A percentile compares a stretch with the other conserved stretches of the same genome.
These are phyloP conservation scores for Paramormyrops hopkinsi DNA, from an alignment of 2,797 vertebrate species.

Conservation along the genomic window DNA sequence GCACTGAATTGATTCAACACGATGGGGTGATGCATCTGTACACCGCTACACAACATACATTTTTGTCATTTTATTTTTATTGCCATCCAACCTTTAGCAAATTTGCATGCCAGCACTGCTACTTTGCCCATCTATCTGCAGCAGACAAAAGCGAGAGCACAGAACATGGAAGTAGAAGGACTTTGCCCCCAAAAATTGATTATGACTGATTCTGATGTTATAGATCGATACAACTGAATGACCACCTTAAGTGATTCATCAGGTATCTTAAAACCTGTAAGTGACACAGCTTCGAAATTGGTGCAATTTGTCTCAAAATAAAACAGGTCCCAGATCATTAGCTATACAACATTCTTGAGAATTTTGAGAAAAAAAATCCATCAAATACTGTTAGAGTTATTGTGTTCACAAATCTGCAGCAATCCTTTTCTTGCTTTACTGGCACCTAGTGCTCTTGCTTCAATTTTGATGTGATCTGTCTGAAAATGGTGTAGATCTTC, in stretches of 20 bases:
- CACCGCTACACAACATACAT: neutral
- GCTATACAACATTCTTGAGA: neutral
- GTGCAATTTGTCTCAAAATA: neutral
- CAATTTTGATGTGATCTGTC: neutral
- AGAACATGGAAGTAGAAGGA: neutral
- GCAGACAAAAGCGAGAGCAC: neutral
- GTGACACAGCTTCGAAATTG: neutral
- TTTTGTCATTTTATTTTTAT: neutral
- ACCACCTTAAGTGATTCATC: neutral
- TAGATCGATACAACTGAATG: neutral
- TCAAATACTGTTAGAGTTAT: neutral
- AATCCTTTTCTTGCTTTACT: neutral
- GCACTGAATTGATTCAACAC: neutral
- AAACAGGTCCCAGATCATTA: neutral
- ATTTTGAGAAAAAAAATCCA: neutral
- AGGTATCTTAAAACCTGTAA: neutral
- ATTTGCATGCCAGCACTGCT: too few species aligned
- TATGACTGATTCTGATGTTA: neutral
- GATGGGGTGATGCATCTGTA: neutral
- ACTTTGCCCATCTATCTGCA: neutral
- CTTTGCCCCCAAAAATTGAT: too few species aligned
- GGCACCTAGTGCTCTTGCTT: neutral
- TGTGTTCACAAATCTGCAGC: neutral
- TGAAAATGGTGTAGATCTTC: neutral
- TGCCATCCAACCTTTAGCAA: neutral